Evolutionary conservation across 2,888 invertebrate species (phyloP), one percentile per base, ranked within the genome.

Genomic region (Drosophila acutilabella): DNA sequence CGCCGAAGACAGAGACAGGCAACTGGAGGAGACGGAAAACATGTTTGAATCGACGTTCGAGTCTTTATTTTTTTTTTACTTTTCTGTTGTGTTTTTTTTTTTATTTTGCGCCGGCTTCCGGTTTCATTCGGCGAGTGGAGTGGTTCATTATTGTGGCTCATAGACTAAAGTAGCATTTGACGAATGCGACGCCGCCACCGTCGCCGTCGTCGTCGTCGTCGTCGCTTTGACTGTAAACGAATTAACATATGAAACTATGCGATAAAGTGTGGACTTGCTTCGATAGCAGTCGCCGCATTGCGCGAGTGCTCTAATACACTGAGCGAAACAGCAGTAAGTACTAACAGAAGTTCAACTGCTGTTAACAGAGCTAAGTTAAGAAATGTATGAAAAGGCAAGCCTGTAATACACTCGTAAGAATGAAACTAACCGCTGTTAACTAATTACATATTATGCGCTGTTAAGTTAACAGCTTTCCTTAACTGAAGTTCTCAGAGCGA

Each of bases 241-340:
- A 82, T 86, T 81, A 79, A 70, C 82, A 83, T 85, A 78, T 75
- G 73, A 75, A 82, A 69, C 78, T 80, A 80, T 82, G 80, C 86
- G 86, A 82, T 82, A 82, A 82, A 83, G 82, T 75, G 78, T 85
- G 86, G 86, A 82, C 86, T 80, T 68, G 76, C 68, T 51, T 44
- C 54, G 72, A 82, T 76, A 74, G 71, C 73, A 50, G 64, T 45
- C 58, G 48, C 59, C 65, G 38, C 57, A 62, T 51, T 57, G 62
- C 2, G 42, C 36, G 56, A 71, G 52, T 60, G 52, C 40, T 59
- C 30, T 41, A 33, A 18, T 76, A 64, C 75, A 76, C 72, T 72
- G 4, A 0, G 45, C 48, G 36, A 75, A 71, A 65, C 8, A 2
- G 30, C 8, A 30, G 30, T 30, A 2, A 8, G 30, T 30, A 30